Base-by-base conservation (phyloP, 1,140 invertebrate species). In the Drosophila kepulauana region DNA sequence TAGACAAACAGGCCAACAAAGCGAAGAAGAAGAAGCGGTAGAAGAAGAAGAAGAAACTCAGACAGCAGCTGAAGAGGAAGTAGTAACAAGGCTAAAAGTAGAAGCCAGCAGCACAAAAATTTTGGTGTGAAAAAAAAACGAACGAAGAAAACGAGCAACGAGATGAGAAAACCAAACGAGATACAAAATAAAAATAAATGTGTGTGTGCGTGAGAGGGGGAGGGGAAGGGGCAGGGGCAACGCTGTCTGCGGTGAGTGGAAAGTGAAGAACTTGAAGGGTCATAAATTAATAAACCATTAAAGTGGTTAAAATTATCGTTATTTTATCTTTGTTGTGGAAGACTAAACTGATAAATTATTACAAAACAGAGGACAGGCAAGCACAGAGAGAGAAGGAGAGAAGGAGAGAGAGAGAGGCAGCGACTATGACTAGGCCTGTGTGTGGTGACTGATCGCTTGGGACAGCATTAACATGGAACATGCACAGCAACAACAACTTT, bases 221-320 rank as follows among this genome's bases (percentile, higher is more conserved):
- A 61, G 78, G 73, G 69, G 13, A 7, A 38, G 16, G 65, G 43
- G 75, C 15, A 35, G 33, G 11, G 20, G 20, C 2, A 16, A 45
- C 43, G 25, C 30, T 66, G 76, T 51, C 68, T 72, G 77, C 84
- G 84, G 84, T 74, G 84, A 85, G 85, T 81, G 85, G 85, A 89
- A 89, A 89, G 85, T 85, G 85, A 89, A 84, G 85, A 89, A 89
- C 87, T 90, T 91, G 90, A 91, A 91, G 91, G 91, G 91, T 91
- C 91, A 92, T 92, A 92, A 92, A 92, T 92, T 92, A 92, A 92
- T 92, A 92, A 92, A 91, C 91, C 91, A 92, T 92, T 92, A 92
- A 92, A 92, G 87, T 91, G 91, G 82, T 90, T 91, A 90, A 91
- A 91, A 91, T 91, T 91, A 91, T 91, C 90, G 86, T 91, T 88